Conservation (phyloP, 2,113 vertebrate species). For the Oryzias melastigma region DNA sequence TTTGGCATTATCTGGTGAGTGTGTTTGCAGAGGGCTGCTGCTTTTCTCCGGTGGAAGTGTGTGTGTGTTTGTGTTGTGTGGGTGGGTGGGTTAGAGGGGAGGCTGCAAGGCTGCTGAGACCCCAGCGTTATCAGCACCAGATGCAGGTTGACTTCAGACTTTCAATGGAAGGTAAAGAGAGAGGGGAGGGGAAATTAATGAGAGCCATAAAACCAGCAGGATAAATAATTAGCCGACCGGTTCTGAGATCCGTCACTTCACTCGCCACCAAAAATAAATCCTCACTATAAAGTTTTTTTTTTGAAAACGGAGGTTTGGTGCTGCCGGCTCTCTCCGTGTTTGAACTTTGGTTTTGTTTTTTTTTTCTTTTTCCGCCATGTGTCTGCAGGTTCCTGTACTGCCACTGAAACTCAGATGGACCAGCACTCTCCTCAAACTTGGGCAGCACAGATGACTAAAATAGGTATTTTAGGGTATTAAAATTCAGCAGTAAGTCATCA, state of each 20-base stretch:
- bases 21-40: slow-evolving; percentile 49
- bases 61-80: slow-evolving; percentile 38
- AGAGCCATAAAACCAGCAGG: slow-evolving; percentile 77
- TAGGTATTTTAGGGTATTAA: slow-evolving; percentile 48
- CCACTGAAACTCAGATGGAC: slow-evolving; percentile 60
- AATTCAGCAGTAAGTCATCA: slow-evolving; percentile 61
- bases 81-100: slow-evolving; percentile 61
- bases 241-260: slow-evolving; percentile 63
- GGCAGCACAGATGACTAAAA: slow-evolving; percentile 33
- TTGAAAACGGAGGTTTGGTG: slow-evolving; percentile 47
- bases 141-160: slow-evolving; percentile 78
- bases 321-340: neutral
- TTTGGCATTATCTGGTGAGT: slow-evolving; percentile 56
- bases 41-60: slow-evolving; percentile 46
- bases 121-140: slow-evolving; percentile 75
- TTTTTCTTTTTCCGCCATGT: slow-evolving; percentile 42
- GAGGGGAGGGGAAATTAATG: slow-evolving; percentile 77
- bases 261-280: slow-evolving; percentile 62
- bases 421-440: slow-evolving; percentile 43
- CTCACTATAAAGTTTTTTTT: slow-evolving; percentile 54
- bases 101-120: slow-evolving; percentile 61
- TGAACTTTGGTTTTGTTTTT: slow-evolving; percentile 2
- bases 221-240: slow-evolving; percentile 79
- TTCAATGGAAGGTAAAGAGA: slow-evolving; percentile 76
- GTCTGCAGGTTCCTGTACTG: slow-evolving; percentile 49